Evolutionary conservation across 2,888 invertebrate genomes (phyloP).

Genomic region (Synergus gifuensis): DNA sequence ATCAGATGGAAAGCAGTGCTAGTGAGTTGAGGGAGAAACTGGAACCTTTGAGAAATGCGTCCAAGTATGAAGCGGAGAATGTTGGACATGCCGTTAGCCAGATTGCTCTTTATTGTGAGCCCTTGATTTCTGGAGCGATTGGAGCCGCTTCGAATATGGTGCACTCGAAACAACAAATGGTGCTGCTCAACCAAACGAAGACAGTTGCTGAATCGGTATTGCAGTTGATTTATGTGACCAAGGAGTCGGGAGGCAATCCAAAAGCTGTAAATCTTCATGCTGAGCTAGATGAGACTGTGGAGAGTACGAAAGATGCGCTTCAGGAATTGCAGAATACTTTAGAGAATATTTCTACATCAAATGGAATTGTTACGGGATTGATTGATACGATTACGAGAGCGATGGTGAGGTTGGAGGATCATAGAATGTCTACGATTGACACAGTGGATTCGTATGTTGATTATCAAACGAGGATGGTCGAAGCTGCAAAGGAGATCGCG

Average conservation of each 20-base stretch:
- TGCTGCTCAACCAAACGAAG: constrained; percentile 93
- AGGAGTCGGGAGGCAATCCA: constrained; percentile 96
- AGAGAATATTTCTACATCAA: constrained; percentile 90
- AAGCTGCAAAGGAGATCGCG: constrained; percentile 95
- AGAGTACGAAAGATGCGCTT: constrained; percentile 88
- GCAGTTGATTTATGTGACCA: constrained; percentile 90
- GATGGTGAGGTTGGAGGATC: constrained; percentile 89
- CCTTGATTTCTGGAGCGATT: constrained; percentile 89
- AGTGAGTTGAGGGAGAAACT: constrained; percentile 91
- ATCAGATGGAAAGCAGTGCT: constrained; percentile 88
- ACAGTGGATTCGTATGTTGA: constrained; percentile 92
- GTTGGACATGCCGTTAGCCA: constrained; percentile 92
- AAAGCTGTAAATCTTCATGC: constrained; percentile 90
- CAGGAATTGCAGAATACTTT: constrained; percentile 89
- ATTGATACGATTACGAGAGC: constrained; percentile 94
- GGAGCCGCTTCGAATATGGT: constrained; percentile 94
- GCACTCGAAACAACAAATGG: constrained; percentile 92
- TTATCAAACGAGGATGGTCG: constrained; percentile 98
- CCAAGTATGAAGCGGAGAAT: constrained; percentile 94
- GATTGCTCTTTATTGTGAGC: constrained; percentile 89
- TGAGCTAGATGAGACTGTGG: constrained; percentile 90
- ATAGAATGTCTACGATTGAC: constrained; percentile 85
- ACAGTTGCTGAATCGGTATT: constrained; percentile 96
- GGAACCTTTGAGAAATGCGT: constrained; percentile 91
- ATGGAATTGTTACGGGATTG: constrained; percentile 93